Conservation (phyloP, 2,888 invertebrate genomes). For the Polydrusus tereticollis region DNA sequence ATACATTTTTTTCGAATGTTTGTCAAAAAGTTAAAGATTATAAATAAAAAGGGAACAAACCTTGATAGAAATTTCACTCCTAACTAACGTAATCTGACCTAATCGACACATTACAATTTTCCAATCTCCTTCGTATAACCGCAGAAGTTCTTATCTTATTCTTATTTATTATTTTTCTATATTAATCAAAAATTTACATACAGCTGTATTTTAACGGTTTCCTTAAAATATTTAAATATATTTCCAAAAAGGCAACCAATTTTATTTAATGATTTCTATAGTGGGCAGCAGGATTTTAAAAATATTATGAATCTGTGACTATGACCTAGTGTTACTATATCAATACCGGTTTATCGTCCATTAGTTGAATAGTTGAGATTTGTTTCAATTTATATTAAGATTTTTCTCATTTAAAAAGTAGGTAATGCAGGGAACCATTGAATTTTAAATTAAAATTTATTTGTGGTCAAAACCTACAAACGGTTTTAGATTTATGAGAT, state of each 20-base stretch:
- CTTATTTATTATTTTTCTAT: neutral
- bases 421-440: neutral
- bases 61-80: no score
- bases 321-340: neutral
- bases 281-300: neutral
- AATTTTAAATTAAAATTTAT: constrained; percentile 4
- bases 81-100: no score
- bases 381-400: neutral
- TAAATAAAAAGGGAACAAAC: no score
- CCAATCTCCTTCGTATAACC: no score
- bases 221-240: neutral
- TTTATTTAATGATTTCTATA: neutral
- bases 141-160: no score
- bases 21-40: no score
- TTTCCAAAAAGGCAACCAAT: neutral
- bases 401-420: neutral
- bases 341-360: neutral
- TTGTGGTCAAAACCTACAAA: no score
- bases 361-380: neutral
- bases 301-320: neutral
- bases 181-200: neutral
- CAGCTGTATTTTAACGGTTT: neutral
- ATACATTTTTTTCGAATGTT: no score
- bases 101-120: no score
- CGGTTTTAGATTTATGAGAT: no score